Base-by-base conservation (phyloP, 1,140 invertebrate genomes). In the Acarapis woodi region DNA sequence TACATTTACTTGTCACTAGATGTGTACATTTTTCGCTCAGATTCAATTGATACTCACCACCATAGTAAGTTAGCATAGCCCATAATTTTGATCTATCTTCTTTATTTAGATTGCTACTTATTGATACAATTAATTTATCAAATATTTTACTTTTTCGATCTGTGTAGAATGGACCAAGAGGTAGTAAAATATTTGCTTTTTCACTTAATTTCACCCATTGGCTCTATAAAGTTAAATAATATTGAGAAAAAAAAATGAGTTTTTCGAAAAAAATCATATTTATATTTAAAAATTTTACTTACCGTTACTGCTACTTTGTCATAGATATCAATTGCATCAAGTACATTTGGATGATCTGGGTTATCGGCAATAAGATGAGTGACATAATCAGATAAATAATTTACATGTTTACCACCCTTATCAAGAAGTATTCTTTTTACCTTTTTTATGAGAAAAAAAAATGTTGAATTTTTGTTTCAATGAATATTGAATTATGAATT, bases 321-420 rank as follows among this genome's bases (percentile, higher is more conserved):
- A 59, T 82, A 87, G 2, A 88, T 58, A 49, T 88, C 79, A 53
- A 71, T 71, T 8, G 78, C 78, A 55, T 77, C 77, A 39, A 63
- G 66, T 33, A 80, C 62, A 54, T 74, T 73, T 51, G 64, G 70
- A 52, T 79, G 72, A 44, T 67, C 62, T 32, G 70, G 65, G 57
- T 76, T 62, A 26, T 79, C 79, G 46, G 72, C 72, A 51, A 87
- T 75, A 45, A 79, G 61, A 62, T 83, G 75, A 24, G 78, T 83
- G 39, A 80, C 72, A 60, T 70, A 75, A 53, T 83, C 74, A 42
- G 71, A 71, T 41, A 82, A 66, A 57, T 82, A 83, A 48, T 68
- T 71, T 39, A 70, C 67, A 44, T 65, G 64, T 52, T 77, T 73
- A n/a, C 70, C 79, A 35, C 77, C 76, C 46, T 75, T 72, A 51